Conservation (phyloP, 2,888 invertebrate species). For the Mythimna albipuncta region DNA sequence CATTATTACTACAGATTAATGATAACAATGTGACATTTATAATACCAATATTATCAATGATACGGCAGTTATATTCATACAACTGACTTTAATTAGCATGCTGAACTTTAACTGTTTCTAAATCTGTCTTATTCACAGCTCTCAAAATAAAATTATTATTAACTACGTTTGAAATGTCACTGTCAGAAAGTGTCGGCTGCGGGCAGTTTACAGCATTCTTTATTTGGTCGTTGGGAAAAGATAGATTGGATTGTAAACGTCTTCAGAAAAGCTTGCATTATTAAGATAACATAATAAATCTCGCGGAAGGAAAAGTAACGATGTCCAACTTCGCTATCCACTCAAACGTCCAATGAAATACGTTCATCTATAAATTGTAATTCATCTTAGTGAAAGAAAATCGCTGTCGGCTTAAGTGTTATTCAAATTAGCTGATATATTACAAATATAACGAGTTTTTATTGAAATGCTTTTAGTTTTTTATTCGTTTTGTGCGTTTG, state of each 20-base stretch:
- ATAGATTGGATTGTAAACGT: conserved; percentile 61
- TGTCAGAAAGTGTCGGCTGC: conserved; percentile 22
- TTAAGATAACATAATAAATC: conserved; percentile 58
- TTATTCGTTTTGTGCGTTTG: conserved; percentile 36
- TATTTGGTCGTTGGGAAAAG: conserved; percentile 44
- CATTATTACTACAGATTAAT: background rate
- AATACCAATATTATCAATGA: conserved; percentile 3
- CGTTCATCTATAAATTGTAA: conserved; percentile 37
- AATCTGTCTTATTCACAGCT: conserved; percentile 24
- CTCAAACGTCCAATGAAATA: conserved; percentile 44
- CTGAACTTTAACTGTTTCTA: conserved; percentile 24
- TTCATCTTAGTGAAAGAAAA: conserved; percentile 42
- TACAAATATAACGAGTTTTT: conserved; percentile 29
- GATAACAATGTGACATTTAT: background rate
- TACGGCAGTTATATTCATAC: background rate
- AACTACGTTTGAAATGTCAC: conserved; percentile 38
- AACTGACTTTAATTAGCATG: conserved; percentile 12
- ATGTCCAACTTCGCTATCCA: conserved; percentile 39
- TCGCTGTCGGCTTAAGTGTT: conserved; percentile 18
- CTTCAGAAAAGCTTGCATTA: conserved; percentile 53
- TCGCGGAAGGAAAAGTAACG: conserved; percentile 34
- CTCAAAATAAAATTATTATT: conserved; percentile 34
- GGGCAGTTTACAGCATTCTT: conserved; percentile 51
- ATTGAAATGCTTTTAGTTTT: conserved; percentile 43
- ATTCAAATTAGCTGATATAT: conserved; percentile 44